Percentiles rank a stretch among this genome's conserved stretches.
phyloP scores from a whole-genome alignment of 1,140 invertebrate species.

The Tetramorium parvispinum region DNA sequence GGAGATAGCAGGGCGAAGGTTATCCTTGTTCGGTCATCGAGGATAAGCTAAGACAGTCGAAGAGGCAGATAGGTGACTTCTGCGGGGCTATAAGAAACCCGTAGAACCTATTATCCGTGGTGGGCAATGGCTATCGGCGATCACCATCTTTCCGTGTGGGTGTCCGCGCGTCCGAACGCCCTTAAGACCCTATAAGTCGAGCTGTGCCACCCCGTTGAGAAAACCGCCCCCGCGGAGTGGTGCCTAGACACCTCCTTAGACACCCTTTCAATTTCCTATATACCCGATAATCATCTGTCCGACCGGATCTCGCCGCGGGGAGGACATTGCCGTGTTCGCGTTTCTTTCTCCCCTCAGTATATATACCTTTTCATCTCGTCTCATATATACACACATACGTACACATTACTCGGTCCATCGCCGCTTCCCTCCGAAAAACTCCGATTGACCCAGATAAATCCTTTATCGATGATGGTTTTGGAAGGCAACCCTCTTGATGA shows the following conservation, averaged over 20 bases:
- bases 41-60: constrained; percentile 45
- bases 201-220: constrained; percentile 74
- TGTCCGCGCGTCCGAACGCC: constrained; percentile 71
- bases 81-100: constrained; percentile 69
- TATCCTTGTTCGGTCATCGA: constrained; percentile 43
- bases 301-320: constrained; percentile 69
- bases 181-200: constrained; percentile 75
- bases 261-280: constrained; percentile 85
- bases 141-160: constrained; percentile 79
- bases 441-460: constrained; percentile 37
- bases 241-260: constrained; percentile 82
- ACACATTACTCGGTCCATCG: background rate
- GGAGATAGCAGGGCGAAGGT: constrained; percentile 22
- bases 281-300: constrained; percentile 82
- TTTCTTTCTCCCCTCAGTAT: constrained; percentile 28
- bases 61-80: constrained; percentile 56
- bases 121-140: constrained; percentile 76
- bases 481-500: constrained; percentile 5
- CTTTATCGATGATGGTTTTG: constrained; percentile 1
- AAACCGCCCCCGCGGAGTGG: constrained; percentile 71
- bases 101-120: constrained; percentile 78
- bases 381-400: background rate
- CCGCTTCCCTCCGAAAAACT: background rate
- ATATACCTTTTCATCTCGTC: background rate
- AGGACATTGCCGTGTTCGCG: constrained; percentile 28